Conservation (phyloP, 2,888 invertebrate genomes). For the Quadriops clusia region DNA sequence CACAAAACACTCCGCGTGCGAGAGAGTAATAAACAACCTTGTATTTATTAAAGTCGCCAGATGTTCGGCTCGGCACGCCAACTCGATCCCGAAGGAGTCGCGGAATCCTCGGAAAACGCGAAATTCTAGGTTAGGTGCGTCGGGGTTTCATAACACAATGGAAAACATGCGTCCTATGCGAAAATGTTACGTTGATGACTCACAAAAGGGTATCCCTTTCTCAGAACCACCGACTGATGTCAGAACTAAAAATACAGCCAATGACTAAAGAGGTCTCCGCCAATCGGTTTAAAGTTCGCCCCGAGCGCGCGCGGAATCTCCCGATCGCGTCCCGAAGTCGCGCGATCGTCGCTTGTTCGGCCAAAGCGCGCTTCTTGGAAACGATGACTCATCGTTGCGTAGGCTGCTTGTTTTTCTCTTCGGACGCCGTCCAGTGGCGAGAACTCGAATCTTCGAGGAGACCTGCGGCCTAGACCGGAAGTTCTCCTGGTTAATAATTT, state of each 20-base stretch:
- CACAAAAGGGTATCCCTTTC: constrained; percentile 35
- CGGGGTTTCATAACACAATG: no score
- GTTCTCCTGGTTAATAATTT: no score
- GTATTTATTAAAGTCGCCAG: constrained; percentile 6
- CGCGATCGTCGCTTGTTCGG: constrained; percentile 2
- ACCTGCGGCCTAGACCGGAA: no score
- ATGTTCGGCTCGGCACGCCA: no score
- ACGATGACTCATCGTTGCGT: constrained; percentile 21
- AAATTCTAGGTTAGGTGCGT: constrained; percentile 21
- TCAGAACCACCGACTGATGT: constrained; percentile 36
- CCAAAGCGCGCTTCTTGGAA: constrained; percentile 20
- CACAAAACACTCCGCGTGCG: constrained; percentile 9
- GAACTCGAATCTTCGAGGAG: no score
- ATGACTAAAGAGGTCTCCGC: constrained; percentile 20
- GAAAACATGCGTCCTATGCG: constrained; percentile 16
- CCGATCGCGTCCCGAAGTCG: constrained; percentile 13
- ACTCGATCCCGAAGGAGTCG: constrained; percentile 7
- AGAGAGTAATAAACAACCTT: constrained; percentile 9
- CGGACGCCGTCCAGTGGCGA: constrained; percentile 9
- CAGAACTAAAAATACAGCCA: constrained; percentile 33
- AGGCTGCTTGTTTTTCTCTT: constrained; percentile 14
- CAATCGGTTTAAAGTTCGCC: constrained; percentile 11
- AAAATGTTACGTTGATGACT: constrained; percentile 27
- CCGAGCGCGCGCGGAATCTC: constrained; percentile 14
- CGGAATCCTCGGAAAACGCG: constrained; percentile 9